Evolutionary conservation across 2,888 invertebrate genomes (phyloP), one percentile per base, ranked within the genome.

Genomic region (Himalopsyche anomala): DNA sequence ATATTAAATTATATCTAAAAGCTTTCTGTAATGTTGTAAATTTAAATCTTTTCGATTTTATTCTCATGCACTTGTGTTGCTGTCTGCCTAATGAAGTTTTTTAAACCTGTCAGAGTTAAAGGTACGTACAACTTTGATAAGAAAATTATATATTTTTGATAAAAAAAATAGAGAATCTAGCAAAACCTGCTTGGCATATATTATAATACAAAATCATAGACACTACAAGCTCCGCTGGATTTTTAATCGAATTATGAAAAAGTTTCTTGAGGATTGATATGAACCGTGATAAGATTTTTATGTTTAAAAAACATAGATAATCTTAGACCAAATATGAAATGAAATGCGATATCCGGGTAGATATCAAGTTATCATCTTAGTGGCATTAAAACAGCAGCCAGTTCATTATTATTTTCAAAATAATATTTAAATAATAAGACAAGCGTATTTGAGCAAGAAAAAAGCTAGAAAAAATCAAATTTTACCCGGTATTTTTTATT

Each of bases 201-300:
- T 28, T 19, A n/a, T 56, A 19, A 56, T 28, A 69, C 28, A 74
- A 74, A 74, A 74, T 74, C 74, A 38, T 36, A 36, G 74, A 15
- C n/a, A 74, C 74, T 12, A 38, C n/a, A 74, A 74, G 74, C 36
- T 74, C 38, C 74, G 74, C 12, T 74, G 74, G 38, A 15, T 74
- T 74, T 74, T 74, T 74, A 74, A 74, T 74, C 74, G 74, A 74
- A 74, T 74, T 74, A 74, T 36, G 38, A 74, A 74, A 74, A 74
- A 28, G 38, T 38, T 69, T 74, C 69, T 36, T 36, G 36, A 36
- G 11, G 74, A 36, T 74, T 74, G 74, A 74, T 74, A 74, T 38
- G 74, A 74, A 74, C 36, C 38, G 3, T 74, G 74, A 74, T 74
- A 74, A 74, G 36, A 74, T 11, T 28, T 74, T 38, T 15, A 12